Base-by-base conservation (phyloP, 2,113 vertebrate species). In the Diadophis punctatus region DNA sequence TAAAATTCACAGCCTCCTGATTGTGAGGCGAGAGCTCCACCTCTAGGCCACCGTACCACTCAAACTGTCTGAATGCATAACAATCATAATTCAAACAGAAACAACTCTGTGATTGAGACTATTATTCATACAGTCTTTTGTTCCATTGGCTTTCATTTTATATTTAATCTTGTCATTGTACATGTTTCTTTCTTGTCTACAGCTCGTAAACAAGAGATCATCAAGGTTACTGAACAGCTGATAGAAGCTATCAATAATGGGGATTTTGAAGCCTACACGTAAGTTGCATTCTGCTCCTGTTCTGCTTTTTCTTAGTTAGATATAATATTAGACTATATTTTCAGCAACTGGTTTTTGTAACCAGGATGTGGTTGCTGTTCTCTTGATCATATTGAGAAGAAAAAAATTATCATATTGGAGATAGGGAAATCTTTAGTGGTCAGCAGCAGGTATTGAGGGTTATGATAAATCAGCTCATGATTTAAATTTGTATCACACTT, bases 231-330 rank as follows among this genome's bases (percentile, higher is more conserved):
- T 0, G 99, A 99, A 96, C 99, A 99, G 96, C 97, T 99, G 97
- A 99, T 99, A 10, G 99, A 99, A 97, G 99, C 99, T 27, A 99
- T 99, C 97, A 99, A 99, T 97, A 99, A 98, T 2, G 98, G 99
- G n/a, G 99, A 99, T 97, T 99, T 99, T 27, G 99, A 99, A 97
- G 99, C 99, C 43, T 99, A 99, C 97, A 99, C 99, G 99, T 99
- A 91, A 99, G 99, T 98, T 90, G n/a, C 53, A 68, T 85, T 80
- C 51, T 39, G 30, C 0, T 1, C 34, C 43, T 18, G 63, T 20
- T 12, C 22, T 49, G 2, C 52, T 39, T 34, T 39, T 4, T 39
- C n/a, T 30, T 27, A n/a, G 7, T 49, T 30, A 27, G 12, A 88
- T 93, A 51, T n/a, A 87, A 87, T 87, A 49, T 87, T n/a, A 87